A percentile compares a stretch with the other conserved stretches of the same genome.
phyloP scores from a whole-genome alignment of 2,888 invertebrate species.

The Idaea dimidiata region DNA sequence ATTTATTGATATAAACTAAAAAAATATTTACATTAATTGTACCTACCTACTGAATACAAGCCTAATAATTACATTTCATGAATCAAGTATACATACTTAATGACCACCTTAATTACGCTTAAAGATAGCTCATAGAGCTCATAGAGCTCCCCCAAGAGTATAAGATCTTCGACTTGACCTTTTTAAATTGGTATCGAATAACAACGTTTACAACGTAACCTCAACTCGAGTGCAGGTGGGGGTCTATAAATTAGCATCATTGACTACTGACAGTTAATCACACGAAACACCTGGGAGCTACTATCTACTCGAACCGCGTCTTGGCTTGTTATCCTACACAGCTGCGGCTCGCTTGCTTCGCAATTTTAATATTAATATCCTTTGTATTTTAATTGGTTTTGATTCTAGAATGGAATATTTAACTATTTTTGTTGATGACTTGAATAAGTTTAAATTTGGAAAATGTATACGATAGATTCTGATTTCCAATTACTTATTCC shows the following conservation, averaged over 20 bases:
- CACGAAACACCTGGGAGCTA: not conserved
- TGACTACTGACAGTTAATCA: not conserved
- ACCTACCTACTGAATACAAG: too few species aligned
- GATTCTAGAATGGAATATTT: not conserved
- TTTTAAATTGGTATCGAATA: not conserved
- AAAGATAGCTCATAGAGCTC: not conserved
- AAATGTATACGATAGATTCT: too few species aligned
- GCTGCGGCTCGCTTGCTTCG: not conserved
- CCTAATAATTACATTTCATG: too few species aligned
- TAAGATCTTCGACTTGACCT: not conserved
- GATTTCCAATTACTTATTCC: too few species aligned
- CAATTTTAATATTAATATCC: not conserved
- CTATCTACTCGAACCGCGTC: not conserved
- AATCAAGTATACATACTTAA: too few species aligned
- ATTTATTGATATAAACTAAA: too few species aligned
- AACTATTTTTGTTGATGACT: not conserved
- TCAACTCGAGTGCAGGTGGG: not conserved
- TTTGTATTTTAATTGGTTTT: not conserved
- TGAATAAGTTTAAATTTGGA: too few species aligned
- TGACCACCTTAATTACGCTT: not conserved
- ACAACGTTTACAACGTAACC: not conserved
- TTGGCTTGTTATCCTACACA: not conserved
- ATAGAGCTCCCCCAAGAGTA: not conserved
- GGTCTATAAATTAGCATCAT: not conserved
- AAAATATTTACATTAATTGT: too few species aligned